phyloP scores from a whole-genome alignment of 2,888 invertebrate genomes.

The Eristalis arbustorum region DNA sequence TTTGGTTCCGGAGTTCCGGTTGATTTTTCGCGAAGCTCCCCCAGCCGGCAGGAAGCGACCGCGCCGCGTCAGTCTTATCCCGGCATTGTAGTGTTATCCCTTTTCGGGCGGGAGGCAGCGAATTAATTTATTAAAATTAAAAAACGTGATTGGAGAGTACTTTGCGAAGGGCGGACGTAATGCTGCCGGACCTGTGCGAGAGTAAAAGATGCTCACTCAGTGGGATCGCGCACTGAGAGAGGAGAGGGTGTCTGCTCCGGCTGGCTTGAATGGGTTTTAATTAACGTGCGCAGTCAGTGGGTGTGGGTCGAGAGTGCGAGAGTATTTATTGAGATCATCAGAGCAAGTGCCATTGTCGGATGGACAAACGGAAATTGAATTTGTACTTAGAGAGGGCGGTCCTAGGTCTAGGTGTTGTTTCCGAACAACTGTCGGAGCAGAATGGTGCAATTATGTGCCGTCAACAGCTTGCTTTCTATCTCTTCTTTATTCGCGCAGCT shows the following conservation, averaged over 20 bases:
- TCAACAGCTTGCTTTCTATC: no score
- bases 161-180: conserved; percentile 3
- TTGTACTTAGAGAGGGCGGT: not conserved
- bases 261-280: not conserved
- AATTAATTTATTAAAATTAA: conserved; percentile 70
- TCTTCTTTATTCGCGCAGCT: no score
- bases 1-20: conserved; percentile 23
- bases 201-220: no score
- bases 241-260: not conserved
- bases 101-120: conserved; percentile 37
- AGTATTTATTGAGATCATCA: not conserved
- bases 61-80: conserved; percentile 36
- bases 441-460: no score
- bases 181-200: not conserved
- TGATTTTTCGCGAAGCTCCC: conserved; percentile 2
- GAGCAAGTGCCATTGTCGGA: not conserved
- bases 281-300: not conserved
- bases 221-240: not conserved
- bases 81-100: conserved; percentile 51
- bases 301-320: not conserved
- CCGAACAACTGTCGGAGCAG: no score
- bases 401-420: no score
- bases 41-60: no score
- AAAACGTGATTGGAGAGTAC: conserved; percentile 26
- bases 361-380: not conserved